These are phyloP conservation scores for Camptogramma bilineatum DNA, from an alignment of 2,888 invertebrate species.

Conservation along the genomic window DNA sequence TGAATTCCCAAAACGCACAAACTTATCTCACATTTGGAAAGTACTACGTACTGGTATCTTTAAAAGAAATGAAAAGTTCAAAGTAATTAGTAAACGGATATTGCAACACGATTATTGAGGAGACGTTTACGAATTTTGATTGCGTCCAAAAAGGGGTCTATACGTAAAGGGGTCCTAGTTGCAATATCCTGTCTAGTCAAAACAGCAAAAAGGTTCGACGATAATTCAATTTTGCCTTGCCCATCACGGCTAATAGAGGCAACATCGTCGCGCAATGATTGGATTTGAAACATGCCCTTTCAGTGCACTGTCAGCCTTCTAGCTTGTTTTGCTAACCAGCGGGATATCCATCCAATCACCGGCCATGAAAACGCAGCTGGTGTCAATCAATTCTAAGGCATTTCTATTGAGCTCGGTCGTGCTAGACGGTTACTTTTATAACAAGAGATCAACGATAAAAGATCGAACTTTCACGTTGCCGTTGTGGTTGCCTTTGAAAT, in stretches of 20 bases:
- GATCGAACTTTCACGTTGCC: conserved; percentile 28
- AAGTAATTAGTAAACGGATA: conserved; percentile 8
- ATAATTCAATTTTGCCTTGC: conserved; percentile 57
- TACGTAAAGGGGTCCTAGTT: conserved; percentile 51
- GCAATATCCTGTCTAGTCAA: conserved; percentile 57
- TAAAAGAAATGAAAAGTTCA: conserved; percentile 14
- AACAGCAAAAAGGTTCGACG: conserved; percentile 49
- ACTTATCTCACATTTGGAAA: conserved; percentile 53
- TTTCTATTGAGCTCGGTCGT: conserved; percentile 57
- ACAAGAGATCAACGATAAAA: conserved; percentile 31
- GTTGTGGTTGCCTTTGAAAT: conserved; percentile 6
- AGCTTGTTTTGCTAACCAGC: conserved; percentile 58
- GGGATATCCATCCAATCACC: conserved; percentile 64
- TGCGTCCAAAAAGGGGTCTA: background rate
- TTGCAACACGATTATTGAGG: background rate
- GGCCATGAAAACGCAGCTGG: conserved; percentile 59
- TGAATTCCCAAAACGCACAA: conserved; percentile 44
- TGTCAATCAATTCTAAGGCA: conserved; percentile 58
- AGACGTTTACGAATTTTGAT: conserved; percentile 10
- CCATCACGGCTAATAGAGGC: conserved; percentile 46
- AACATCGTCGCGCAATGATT: conserved; percentile 48
- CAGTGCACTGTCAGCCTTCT: conserved; percentile 38
- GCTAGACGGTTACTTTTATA: conserved; percentile 46
- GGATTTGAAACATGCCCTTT: conserved; percentile 49
- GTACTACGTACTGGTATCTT: conserved; percentile 44